These are phyloP conservation scores for Cosmorhoe ocellata DNA, from an alignment of 2,888 invertebrate genomes.

Conservation along the genomic window DNA sequence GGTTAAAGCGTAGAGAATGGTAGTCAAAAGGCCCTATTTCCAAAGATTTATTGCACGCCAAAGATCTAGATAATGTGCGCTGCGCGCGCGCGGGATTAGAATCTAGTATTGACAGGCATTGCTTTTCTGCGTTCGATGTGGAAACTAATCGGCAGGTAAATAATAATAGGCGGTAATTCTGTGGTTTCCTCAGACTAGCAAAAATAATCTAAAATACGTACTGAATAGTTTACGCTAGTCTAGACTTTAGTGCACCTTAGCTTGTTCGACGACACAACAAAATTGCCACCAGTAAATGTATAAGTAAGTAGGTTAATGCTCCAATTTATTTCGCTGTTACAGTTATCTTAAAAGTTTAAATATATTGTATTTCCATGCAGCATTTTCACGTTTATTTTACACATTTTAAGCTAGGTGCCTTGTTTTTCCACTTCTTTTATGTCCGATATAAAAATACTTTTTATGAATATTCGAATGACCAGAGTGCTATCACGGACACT, in stretches of 20 bases:
- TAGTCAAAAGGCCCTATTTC: slow-evolving; percentile 45
- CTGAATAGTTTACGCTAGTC: too few species aligned
- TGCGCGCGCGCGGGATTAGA: slow-evolving; percentile 36
- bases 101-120: slow-evolving; percentile 35
- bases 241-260: too few species aligned
- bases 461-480: slow-evolving; percentile 31
- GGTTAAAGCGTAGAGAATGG: slow-evolving; percentile 32
- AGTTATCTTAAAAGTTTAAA: too few species aligned
- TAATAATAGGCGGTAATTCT: too few species aligned
- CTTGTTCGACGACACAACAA: too few species aligned
- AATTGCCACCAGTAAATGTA: too few species aligned
- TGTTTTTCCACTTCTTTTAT: slow-evolving; percentile 17
- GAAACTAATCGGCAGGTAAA: neutral
- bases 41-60: slow-evolving; percentile 47
- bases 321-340: too few species aligned
- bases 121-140: neutral
- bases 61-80: slow-evolving; percentile 32
- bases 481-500: slow-evolving; percentile 39
- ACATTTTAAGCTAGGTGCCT: neutral
- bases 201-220: too few species aligned
- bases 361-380: too few species aligned
- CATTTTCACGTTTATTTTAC: neutral
- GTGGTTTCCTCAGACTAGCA: too few species aligned
- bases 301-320: too few species aligned
- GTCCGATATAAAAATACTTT: slow-evolving; percentile 22